Percentiles rank a stretch among this genome's conserved stretches.
Evolutionary conservation across 2,888 invertebrate genomes (phyloP).

Genomic region (Nasonia oneida): DNA sequence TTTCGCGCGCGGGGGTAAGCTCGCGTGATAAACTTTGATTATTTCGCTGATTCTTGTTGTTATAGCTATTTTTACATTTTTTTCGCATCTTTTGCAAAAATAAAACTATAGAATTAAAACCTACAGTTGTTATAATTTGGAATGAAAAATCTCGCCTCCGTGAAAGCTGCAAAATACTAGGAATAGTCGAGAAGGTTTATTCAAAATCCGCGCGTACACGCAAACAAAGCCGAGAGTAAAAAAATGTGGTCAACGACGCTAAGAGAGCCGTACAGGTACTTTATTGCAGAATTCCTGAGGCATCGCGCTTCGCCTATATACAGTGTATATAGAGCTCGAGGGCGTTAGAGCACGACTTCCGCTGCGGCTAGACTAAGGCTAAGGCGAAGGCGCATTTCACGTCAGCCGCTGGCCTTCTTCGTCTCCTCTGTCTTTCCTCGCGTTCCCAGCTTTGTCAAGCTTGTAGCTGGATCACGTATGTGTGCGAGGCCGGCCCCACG

Average conservation of each 20-base stretch:
- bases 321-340: neutral
- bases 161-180: too few relatives aligned
- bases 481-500: neutral
- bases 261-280: neutral
- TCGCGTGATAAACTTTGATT: neutral
- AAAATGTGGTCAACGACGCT: neutral
- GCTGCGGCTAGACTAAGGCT: neutral
- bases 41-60: neutral
- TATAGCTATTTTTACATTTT: neutral
- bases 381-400: neutral
- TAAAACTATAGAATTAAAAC: neutral
- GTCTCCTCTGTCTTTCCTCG: too few relatives aligned
- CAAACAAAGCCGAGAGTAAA: neutral
- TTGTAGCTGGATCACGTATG: neutral
- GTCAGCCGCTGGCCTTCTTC: neutral
- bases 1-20: neutral
- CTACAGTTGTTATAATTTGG: neutral
- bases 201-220: neutral
- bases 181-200: neutral
- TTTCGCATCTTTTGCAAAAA: neutral
- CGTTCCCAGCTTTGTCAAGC: neutral
- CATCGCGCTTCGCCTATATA: neutral
- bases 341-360: neutral
- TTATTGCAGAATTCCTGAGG: constrained; percentile 25
- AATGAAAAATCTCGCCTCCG: neutral